Conservation (phyloP, 1,140 invertebrate species). For the Antheraea pernyi region DNA sequence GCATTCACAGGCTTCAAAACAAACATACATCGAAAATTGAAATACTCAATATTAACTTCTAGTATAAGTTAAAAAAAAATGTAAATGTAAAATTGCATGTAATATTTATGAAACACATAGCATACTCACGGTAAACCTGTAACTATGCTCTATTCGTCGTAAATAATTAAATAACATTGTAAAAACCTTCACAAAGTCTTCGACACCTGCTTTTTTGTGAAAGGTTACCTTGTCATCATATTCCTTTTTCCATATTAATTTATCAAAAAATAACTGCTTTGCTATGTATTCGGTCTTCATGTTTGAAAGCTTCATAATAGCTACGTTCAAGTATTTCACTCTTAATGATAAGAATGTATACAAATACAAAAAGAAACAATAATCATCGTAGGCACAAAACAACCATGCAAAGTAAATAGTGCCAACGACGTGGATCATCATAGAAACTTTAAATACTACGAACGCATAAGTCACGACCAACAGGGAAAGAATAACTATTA, state of each 20-base stretch:
- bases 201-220: constrained; percentile 27
- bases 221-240: constrained; percentile 42
- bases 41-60: not conserved
- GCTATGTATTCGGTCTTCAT: constrained; percentile 38
- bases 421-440: constrained; percentile 28
- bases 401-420: constrained; percentile 30
- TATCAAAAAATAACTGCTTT: constrained; percentile 41
- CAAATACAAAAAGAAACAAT: constrained; percentile 29
- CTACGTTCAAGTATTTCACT: constrained; percentile 45
- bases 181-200: constrained; percentile 36
- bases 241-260: constrained; percentile 40
- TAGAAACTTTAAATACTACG: constrained; percentile 22
- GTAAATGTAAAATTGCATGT: too few relatives aligned
- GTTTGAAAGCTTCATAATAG: constrained; percentile 46
- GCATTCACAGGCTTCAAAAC: too few relatives aligned
- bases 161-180: constrained; percentile 38
- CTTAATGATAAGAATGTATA: constrained; percentile 34
- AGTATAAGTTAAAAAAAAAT: not conserved
- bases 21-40: not conserved
- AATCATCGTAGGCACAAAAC: constrained; percentile 40
- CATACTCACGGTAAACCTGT: constrained; percentile 44
- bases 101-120: too few relatives aligned
- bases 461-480: constrained; percentile 21
- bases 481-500: constrained; percentile 21
- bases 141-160: constrained; percentile 28